Evolutionary conservation across 1,140 invertebrate species (phyloP), one percentile per base, ranked within the genome.

Genomic region (Heliconius eleuchia): DNA sequence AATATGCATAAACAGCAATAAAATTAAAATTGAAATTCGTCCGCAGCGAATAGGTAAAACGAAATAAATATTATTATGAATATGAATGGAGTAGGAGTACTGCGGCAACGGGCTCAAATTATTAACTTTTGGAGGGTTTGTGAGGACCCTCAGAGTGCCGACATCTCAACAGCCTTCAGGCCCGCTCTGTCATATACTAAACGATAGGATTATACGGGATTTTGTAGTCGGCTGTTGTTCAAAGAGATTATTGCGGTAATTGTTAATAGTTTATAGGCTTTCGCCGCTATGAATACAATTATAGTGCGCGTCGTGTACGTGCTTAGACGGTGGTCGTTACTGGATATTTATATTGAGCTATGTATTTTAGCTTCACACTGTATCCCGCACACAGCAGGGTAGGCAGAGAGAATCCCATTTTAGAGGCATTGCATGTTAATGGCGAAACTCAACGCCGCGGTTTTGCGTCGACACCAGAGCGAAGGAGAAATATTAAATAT

Each of bases 1-100:
- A 57, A 76, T 60, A 39, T 70, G 70, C 37, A 73, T 73, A 39
- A 42, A 77, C 73, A 71, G 46, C 75, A 71, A 83, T 92, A 91
- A 92, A 92, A 91, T 91, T 93, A 87, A 91, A 94, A 92, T 93
- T 92, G 90, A 89, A 94, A 92, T 93, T 89, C 82, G 83, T 85
- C 85, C 88, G 83, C 84, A 85, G 89, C 90, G 89, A 90, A 87
- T 92, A 92, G 90, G 92, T 93, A 90, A 90, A 93, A 92, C 88
- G 91, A 92, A 93, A 92, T 93, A 94, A 94, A 93, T 92, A 71
- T 71, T 92, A 37, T 71, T 71, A 94, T 94, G 91, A 94, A 94
- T 94, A 94, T 94, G 92, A 94, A 94, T 94, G 89, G 89, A 82
- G 85, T 86, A 88, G 88, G 88, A 91, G 91, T 85, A 85, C 87